These are phyloP conservation scores for Diorhabda carinulata DNA, from an alignment of 1,140 invertebrate species.

Conservation along the genomic window DNA sequence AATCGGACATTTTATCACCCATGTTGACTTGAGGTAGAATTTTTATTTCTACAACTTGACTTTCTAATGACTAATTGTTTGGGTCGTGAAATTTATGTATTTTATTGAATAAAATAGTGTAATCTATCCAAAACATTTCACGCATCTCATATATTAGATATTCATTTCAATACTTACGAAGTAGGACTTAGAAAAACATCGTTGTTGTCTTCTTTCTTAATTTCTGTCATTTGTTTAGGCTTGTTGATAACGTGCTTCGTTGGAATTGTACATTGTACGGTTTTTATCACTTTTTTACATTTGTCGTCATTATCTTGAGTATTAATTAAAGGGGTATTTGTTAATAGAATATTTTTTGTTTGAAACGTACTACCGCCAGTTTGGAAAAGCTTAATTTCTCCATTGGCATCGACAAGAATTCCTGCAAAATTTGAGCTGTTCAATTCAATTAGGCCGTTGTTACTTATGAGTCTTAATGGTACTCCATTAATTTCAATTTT, in stretches of 20 bases:
- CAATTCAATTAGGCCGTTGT: conserved; percentile 58
- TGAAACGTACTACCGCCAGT: conserved; percentile 41
- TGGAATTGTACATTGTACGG: conserved; percentile 28
- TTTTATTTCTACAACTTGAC: too few relatives aligned
- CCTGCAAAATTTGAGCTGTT: conserved; percentile 57
- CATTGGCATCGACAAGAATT: conserved; percentile 61
- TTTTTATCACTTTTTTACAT: conserved; percentile 40
- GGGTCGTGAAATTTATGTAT: too few relatives aligned
- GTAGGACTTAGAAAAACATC: conserved; percentile 76
- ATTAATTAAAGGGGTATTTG: conserved; percentile 49
- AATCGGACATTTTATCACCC: too few relatives aligned
- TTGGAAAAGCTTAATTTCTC: conserved; percentile 63
- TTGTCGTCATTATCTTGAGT: conserved; percentile 33
- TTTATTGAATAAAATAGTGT: too few relatives aligned
- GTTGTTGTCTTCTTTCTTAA: conserved; percentile 58
- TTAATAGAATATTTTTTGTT: conserved; percentile 51
- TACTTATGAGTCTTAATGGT: conserved; percentile 60
- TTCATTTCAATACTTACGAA: conserved; percentile 44
- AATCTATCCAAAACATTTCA: too few relatives aligned
- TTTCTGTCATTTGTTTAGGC: conserved; percentile 41
- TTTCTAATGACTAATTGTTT: too few relatives aligned
- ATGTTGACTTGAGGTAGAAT: too few relatives aligned
- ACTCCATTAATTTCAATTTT: conserved; percentile 57
- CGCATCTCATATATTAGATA: too few relatives aligned
- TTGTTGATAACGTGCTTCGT: conserved; percentile 40